phyloP scores from a whole-genome alignment of 2,888 invertebrate genomes.

The Neoascia interrupta region DNA sequence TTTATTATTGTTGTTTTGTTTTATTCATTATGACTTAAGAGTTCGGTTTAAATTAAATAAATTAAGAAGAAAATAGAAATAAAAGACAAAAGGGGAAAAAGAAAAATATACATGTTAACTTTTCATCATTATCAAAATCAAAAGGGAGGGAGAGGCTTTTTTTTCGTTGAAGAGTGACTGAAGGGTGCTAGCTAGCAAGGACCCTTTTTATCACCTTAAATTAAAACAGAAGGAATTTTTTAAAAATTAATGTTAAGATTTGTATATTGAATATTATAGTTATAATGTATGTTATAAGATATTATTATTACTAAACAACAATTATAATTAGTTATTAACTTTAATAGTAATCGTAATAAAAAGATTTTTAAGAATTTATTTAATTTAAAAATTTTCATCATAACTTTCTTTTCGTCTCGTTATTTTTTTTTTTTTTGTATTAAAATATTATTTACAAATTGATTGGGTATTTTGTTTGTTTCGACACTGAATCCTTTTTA shows the following conservation, averaged over 20 bases:
- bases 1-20: constrained; percentile 20
- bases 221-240: too few species aligned
- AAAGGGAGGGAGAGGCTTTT: too few species aligned
- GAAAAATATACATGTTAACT: neutral
- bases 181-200: too few species aligned
- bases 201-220: too few species aligned
- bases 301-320: neutral
- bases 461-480: too few species aligned
- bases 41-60: constrained; percentile 62
- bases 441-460: too few species aligned
- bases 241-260: too few species aligned
- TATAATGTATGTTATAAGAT: neutral
- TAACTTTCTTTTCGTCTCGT: too few species aligned
- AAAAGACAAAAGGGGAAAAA: constrained; percentile 29
- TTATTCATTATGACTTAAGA: constrained; percentile 60
- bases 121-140: neutral
- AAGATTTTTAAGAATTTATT: neutral
- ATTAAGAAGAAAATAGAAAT: constrained; percentile 50
- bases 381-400: too few species aligned
- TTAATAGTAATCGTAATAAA: neutral
- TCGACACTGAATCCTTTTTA: too few species aligned
- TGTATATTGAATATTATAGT: neutral
- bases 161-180: too few species aligned
- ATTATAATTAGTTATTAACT: neutral
- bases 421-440: too few species aligned